Evolutionary conservation across 1,140 invertebrate species (phyloP).

Genomic region (Plectrocnemia conspersa): DNA sequence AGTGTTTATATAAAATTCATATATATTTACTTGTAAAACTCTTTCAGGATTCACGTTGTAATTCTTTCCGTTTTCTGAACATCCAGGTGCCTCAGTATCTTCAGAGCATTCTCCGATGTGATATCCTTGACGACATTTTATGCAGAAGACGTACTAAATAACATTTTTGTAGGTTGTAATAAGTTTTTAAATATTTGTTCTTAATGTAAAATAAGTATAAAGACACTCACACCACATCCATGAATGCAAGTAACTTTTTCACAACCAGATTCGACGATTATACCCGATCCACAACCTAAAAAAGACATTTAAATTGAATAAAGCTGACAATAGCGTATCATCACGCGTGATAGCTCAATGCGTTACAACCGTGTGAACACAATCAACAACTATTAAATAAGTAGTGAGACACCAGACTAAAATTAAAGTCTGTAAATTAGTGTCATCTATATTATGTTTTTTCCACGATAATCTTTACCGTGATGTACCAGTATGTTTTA

Average conservation of each 20-base stretch:
- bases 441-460: too few species aligned
- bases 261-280: slow-evolving; percentile 70
- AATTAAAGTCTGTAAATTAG: too few species aligned
- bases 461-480: too few species aligned
- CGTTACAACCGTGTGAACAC: too few species aligned
- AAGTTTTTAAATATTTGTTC: neutral
- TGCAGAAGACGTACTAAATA: slow-evolving; percentile 74
- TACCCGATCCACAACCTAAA: slow-evolving; percentile 74
- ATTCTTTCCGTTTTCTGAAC: slow-evolving; percentile 43
- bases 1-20: neutral
- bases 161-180: neutral
- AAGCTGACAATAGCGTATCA: too few species aligned
- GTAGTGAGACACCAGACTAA: too few species aligned
- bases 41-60: slow-evolving; percentile 58
- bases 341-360: too few species aligned
- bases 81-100: slow-evolving; percentile 38
- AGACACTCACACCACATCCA: slow-evolving; percentile 66
- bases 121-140: slow-evolving; percentile 72
- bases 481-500: too few species aligned
- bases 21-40: slow-evolving; percentile 22
- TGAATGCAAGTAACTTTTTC: slow-evolving; percentile 67
- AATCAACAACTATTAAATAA: too few species aligned
- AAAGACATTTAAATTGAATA: neutral
- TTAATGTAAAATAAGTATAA: slow-evolving; percentile 27
- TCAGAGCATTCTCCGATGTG: slow-evolving; percentile 69